Percentiles rank a stretch among this genome's conserved stretches.
These are phyloP conservation scores for Trypoxylus dichotomus DNA, from an alignment of 1,140 invertebrate genomes.

Conservation along the genomic window DNA sequence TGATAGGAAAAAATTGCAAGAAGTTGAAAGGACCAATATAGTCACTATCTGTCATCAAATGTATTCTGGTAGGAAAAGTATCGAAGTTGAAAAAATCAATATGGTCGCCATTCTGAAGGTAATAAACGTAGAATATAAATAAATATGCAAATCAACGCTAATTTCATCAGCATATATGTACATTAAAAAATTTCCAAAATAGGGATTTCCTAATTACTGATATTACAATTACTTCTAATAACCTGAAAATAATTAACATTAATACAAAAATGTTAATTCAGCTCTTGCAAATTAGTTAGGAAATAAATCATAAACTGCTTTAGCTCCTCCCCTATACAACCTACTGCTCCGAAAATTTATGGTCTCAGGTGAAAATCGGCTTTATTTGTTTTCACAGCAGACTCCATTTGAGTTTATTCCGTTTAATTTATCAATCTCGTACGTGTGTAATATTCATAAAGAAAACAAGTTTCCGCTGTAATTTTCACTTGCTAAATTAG, in stretches of 20 bases:
- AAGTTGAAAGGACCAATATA: too few species aligned
- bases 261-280: not conserved
- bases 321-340: not conserved
- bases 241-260: not conserved
- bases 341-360: not conserved
- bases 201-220: not conserved
- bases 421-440: conserved; percentile 7
- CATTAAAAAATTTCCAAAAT: too few species aligned
- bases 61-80: too few species aligned
- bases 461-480: not conserved
- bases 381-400: not conserved
- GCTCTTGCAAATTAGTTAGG: not conserved
- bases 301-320: not conserved
- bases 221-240: not conserved
- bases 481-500: conserved; percentile 15
- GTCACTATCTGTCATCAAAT: too few species aligned
- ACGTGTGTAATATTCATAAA: not conserved
- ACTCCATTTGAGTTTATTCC: not conserved
- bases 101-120: too few species aligned
- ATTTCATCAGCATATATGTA: too few species aligned
- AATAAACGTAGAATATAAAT: too few species aligned
- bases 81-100: too few species aligned
- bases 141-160: too few species aligned
- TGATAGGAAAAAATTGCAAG: too few species aligned
- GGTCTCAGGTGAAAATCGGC: conserved; percentile 2